Conservation (phyloP, 2,113 vertebrate species). For the Lamprotornis superbus region DNA sequence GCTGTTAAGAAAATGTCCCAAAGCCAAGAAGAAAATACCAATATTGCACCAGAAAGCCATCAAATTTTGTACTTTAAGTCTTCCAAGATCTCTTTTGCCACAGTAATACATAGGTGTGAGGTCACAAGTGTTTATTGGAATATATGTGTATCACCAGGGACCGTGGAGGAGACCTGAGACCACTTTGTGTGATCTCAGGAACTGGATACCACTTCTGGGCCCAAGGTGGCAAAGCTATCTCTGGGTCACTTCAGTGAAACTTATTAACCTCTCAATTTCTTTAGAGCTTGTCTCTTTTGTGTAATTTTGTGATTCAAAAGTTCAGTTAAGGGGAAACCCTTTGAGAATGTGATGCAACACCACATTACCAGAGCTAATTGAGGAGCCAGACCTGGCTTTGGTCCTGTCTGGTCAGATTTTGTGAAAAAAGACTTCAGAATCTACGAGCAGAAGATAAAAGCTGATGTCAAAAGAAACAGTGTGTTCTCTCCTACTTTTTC, state of each 20-base stretch:
- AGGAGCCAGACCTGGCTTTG: conserved; percentile 59
- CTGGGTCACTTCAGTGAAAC: background rate
- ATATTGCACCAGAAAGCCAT: background rate
- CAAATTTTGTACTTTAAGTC: background rate
- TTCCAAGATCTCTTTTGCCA: background rate
- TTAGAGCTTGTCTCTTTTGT: background rate
- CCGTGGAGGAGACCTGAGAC: background rate
- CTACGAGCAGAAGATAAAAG: conserved; percentile 50
- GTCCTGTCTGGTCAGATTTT: conserved; percentile 57
- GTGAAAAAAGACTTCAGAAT: conserved; percentile 56
- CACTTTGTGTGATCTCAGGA: background rate
- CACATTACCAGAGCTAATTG: conserved; percentile 63
- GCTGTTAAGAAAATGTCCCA: background rate
- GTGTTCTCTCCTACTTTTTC: conserved; percentile 70
- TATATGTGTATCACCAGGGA: background rate
- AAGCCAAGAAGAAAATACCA: background rate
- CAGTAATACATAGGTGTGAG: background rate
- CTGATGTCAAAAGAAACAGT: conserved; percentile 56
- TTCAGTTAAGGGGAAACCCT: conserved; percentile 24
- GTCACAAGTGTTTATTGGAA: background rate
- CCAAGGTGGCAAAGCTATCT: background rate
- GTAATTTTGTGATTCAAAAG: background rate
- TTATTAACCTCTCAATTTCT: background rate
- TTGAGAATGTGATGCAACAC: conserved; percentile 20
- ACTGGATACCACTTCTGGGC: background rate